Evolutionary conservation across 2,888 invertebrate genomes (phyloP).

Genomic region (Caenorhabditis wallacei): DNA sequence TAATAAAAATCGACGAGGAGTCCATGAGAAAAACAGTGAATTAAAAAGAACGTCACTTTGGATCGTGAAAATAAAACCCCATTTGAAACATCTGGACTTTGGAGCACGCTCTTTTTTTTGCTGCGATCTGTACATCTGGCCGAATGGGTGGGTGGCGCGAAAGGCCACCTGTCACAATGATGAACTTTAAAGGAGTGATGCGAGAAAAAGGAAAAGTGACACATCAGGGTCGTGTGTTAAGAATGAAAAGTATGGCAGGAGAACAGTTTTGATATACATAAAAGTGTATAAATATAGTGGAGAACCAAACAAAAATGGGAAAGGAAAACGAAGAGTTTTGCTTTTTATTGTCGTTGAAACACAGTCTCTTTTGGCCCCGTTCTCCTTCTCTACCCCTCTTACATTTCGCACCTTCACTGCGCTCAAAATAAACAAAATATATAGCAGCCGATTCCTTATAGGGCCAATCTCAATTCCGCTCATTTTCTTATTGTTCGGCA

Average conservation of each 20-base stretch:
- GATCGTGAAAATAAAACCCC: background rate
- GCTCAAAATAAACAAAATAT: slow-evolving; percentile 60
- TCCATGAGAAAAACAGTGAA: slow-evolving; percentile 37
- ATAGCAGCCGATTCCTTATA: slow-evolving; percentile 49
- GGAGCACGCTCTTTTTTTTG: background rate
- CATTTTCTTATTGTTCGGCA: background rate
- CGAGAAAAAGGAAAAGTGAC: slow-evolving; percentile 28
- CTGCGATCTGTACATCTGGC: slow-evolving; percentile 39
- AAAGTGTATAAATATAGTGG: background rate
- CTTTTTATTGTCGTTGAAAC: slow-evolving; percentile 44
- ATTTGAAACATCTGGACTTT: slow-evolving; percentile 13
- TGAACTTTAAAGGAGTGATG: slow-evolving; percentile 40
- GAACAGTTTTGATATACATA: background rate
- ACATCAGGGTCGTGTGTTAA: slow-evolving; percentile 8
- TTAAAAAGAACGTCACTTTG: background rate
- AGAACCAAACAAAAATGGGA: slow-evolving; percentile 1
- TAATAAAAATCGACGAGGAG: slow-evolving; percentile 45
- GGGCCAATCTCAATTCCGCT: slow-evolving; percentile 8
- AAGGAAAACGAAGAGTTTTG: slow-evolving; percentile 26
- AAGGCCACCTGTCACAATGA: slow-evolving; percentile 39
- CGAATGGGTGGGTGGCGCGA: background rate
- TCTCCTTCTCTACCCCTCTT: slow-evolving; percentile 35
- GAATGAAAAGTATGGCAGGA: background rate
- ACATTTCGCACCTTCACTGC: slow-evolving; percentile 1
- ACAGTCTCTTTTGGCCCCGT: slow-evolving; percentile 30